Percentiles rank a stretch among this genome's conserved stretches.
Conservation (phyloP, 2,113 vertebrate species). For the Merops nubicus region DNA sequence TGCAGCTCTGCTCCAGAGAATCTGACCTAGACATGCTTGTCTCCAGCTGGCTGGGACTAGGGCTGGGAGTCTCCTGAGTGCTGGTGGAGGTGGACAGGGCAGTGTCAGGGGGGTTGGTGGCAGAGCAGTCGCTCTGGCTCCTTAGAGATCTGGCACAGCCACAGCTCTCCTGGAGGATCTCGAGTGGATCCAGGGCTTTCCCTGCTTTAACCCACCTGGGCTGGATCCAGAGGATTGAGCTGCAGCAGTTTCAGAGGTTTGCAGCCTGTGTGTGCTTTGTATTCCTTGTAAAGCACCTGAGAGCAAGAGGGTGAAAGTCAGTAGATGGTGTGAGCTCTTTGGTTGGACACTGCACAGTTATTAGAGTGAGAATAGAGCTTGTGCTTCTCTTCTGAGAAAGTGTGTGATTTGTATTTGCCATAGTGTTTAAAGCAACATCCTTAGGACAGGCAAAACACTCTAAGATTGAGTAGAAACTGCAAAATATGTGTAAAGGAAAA, state of each 20-base stretch:
- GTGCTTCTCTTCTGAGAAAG: background rate
- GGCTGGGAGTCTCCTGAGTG: background rate
- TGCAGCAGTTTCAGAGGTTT: background rate
- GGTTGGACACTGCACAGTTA: background rate
- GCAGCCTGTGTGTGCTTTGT: background rate
- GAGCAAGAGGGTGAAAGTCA: background rate
- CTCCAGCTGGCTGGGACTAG: background rate
- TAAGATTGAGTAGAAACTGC: background rate
- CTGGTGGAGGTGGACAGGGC: too few species aligned
- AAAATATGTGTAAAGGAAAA: background rate
- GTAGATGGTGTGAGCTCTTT: background rate
- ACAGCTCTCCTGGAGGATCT: too few species aligned
- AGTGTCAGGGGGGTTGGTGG: too few species aligned
- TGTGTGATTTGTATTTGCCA: background rate
- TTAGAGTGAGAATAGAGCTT: background rate
- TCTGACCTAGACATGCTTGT: background rate
- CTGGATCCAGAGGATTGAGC: rapidly evolving
- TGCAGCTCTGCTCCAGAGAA: rapidly evolving
- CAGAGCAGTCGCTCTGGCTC: too few species aligned
- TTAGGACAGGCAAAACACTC: background rate
- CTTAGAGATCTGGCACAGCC: too few species aligned
- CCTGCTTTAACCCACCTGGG: rapidly evolving
- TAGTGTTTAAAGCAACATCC: too few species aligned
- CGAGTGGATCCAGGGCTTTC: background rate
- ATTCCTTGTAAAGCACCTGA: background rate